Conservation (phyloP, 2,888 invertebrate species). For the Tricholauxania praeusta region DNA sequence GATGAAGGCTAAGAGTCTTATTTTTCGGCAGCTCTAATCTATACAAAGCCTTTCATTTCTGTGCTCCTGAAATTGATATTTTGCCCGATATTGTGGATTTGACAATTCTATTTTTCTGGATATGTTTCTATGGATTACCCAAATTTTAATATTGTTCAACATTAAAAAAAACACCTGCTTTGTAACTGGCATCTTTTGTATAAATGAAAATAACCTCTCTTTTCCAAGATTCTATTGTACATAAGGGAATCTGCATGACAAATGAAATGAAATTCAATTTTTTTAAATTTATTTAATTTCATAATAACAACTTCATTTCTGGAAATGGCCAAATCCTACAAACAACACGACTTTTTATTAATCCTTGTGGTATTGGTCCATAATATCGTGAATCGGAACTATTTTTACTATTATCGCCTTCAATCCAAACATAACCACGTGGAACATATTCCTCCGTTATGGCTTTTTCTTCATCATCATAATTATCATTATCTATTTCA, state of each 20-base stretch:
- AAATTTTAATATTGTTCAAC: too few relatives aligned
- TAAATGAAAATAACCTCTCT: neutral
- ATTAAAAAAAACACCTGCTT: too few relatives aligned
- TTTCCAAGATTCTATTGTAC: neutral
- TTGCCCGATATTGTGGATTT: too few relatives aligned
- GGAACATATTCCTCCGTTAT: conserved; percentile 75
- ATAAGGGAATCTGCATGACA: too few relatives aligned
- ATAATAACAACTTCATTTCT: conserved; percentile 44
- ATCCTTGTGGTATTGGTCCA: conserved; percentile 89
- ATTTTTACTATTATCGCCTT: conserved; percentile 88
- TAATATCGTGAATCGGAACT: conserved; percentile 89
- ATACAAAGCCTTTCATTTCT: too few relatives aligned
- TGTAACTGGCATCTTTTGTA: too few relatives aligned
- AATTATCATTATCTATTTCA: neutral
- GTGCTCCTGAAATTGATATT: too few relatives aligned
- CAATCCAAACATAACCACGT: conserved; percentile 89
- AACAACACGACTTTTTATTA: conserved; percentile 85
- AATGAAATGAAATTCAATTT: too few relatives aligned
- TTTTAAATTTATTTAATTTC: conserved; percentile 5
- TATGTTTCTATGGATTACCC: too few relatives aligned
- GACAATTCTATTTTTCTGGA: too few relatives aligned
- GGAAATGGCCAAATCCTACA: conserved; percentile 81
- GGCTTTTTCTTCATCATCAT: neutral
- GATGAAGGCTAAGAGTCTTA: too few relatives aligned
- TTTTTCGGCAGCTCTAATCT: too few relatives aligned